These are phyloP conservation scores for Parnassius apollo DNA, from an alignment of 2,888 invertebrate species.

Conservation along the genomic window DNA sequence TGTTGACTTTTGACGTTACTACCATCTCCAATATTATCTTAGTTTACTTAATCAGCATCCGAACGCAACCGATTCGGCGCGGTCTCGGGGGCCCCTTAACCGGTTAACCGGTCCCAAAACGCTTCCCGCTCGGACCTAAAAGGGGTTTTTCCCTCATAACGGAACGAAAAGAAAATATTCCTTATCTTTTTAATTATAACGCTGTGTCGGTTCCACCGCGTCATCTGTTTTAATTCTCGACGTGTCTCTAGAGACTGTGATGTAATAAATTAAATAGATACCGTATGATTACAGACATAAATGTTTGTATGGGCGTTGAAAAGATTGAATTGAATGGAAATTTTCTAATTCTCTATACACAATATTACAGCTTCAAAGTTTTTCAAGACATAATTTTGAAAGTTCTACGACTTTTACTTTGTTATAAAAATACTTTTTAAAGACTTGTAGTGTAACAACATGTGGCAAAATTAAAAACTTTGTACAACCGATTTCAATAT, in stretches of 20 bases:
- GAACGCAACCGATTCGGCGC: constrained; percentile 56
- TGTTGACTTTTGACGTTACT: constrained; percentile 78
- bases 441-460: too few relatives aligned
- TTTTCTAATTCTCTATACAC: not conserved
- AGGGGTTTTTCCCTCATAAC: constrained; percentile 66
- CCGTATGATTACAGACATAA: constrained; percentile 21
- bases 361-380: too few relatives aligned
- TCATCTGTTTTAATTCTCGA: constrained; percentile 79
- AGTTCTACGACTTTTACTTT: too few relatives aligned
- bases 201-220: constrained; percentile 65
- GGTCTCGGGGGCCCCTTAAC: constrained; percentile 72
- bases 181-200: constrained; percentile 81
- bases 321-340: constrained; percentile 18
- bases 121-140: constrained; percentile 44
- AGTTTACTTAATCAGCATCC: constrained; percentile 79
- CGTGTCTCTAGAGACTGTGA: constrained; percentile 54
- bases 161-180: constrained; percentile 68
- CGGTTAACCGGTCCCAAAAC: constrained; percentile 62
- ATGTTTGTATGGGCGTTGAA: constrained; percentile 9
- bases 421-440: too few relatives aligned
- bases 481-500: too few relatives aligned
- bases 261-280: constrained; percentile 33
- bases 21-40: constrained; percentile 73
- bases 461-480: too few relatives aligned
- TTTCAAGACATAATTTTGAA: too few relatives aligned